phyloP scores from a whole-genome alignment of 2,888 invertebrate species.

The Doris montereyensis region DNA sequence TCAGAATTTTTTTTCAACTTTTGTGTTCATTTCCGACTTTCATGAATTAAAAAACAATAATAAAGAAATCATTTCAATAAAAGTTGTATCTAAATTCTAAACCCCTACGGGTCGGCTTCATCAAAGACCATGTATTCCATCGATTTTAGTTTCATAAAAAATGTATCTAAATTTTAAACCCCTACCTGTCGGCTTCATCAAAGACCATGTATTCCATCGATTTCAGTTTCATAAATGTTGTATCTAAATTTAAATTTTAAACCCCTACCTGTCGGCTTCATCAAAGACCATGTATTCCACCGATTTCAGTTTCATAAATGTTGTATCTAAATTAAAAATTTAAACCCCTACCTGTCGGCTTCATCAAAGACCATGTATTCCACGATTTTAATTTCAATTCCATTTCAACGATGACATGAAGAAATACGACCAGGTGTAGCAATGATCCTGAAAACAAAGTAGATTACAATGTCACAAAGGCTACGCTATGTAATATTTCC shows the following conservation, averaged over 20 bases:
- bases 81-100: not conserved
- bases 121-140: constrained; percentile 97
- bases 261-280: constrained; percentile 90
- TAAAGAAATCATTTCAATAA: constrained; percentile 87
- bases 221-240: constrained; percentile 81
- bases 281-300: constrained; percentile 97
- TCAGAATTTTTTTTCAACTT: constrained; percentile 98
- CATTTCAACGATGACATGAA: constrained; percentile 99
- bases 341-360: constrained; percentile 81
- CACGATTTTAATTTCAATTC: constrained; percentile 88
- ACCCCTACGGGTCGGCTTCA: constrained; percentile 86
- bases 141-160: constrained; percentile 83
- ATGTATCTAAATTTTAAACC: not conserved
- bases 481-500: too few species aligned
- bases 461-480: too few species aligned
- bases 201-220: constrained; percentile 94
- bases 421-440: constrained; percentile 97
- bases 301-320: constrained; percentile 84
- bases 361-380: constrained; percentile 98
- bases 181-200: constrained; percentile 92
- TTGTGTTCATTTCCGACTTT: constrained; percentile 91
- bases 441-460: constrained; percentile 78
- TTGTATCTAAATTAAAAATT: not conserved
- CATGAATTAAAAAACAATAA: not conserved
- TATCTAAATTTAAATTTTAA: not conserved